Percentiles rank a stretch among this genome's conserved stretches.
Evolutionary conservation across 2,888 invertebrate genomes (phyloP).

Genomic region (Acrobasis suavella): DNA sequence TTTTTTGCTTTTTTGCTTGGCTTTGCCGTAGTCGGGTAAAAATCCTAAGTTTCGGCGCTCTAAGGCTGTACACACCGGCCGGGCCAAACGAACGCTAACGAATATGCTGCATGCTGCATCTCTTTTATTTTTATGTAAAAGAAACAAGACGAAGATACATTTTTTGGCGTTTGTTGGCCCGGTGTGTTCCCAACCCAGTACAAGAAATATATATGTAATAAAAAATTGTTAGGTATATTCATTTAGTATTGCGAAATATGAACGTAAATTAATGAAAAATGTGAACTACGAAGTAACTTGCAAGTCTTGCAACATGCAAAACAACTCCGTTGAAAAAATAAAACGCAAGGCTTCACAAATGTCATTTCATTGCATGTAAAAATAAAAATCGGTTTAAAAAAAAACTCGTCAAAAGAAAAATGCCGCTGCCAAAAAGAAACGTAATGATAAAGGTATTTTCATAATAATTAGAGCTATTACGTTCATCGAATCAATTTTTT

Average conservation of each 20-base stretch:
- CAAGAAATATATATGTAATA: too few species aligned
- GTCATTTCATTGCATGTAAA: background rate
- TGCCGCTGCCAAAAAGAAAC: constrained; percentile 81
- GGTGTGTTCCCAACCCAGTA: too few species aligned
- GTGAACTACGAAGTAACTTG: background rate
- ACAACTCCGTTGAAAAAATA: background rate
- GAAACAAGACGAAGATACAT: too few species aligned
- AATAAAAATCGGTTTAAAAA: constrained; percentile 10
- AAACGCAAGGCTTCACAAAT: constrained; percentile 8
- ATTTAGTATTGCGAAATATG: too few species aligned
- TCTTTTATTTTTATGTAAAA: background rate
- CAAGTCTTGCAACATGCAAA: background rate
- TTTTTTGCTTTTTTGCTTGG: too few species aligned
- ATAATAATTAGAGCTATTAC: constrained; percentile 55
- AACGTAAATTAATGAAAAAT: too few species aligned
- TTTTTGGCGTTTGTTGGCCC: too few species aligned
- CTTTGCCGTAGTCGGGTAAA: too few species aligned
- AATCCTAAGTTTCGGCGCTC: too few species aligned
- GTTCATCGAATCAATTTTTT: constrained; percentile 39
- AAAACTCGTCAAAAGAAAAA: constrained; percentile 74
- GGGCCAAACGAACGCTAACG: background rate
- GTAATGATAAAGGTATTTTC: constrained; percentile 81
- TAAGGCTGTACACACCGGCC: too few species aligned
- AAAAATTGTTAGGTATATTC: too few species aligned
- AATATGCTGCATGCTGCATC: background rate